Conservation (phyloP, 2,888 invertebrate genomes). For the Diachrysia chrysitis region DNA sequence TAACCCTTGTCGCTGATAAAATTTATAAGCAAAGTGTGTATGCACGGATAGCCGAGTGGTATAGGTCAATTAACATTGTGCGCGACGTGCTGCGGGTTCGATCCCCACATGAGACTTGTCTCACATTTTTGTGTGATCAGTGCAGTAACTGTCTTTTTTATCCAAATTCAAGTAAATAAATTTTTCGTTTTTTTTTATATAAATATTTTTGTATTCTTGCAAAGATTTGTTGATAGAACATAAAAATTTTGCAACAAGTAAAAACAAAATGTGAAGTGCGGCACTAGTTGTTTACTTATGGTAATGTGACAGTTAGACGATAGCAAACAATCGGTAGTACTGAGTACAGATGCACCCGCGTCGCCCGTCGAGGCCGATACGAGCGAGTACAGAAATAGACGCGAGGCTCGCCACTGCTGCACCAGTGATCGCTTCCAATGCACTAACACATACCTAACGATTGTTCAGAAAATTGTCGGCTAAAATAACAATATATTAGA, state of each 20-base stretch:
- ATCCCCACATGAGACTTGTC: too few relatives aligned
- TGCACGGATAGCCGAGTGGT: too few relatives aligned
- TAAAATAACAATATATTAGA: background rate
- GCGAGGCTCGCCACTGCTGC: conserved; percentile 20
- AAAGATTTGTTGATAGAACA: too few relatives aligned
- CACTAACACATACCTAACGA: conserved; percentile 13
- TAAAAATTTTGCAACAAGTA: too few relatives aligned
- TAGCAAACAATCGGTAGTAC: background rate
- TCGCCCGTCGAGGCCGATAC: conserved; percentile 36
- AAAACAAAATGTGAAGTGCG: too few relatives aligned
- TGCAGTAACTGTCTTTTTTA: too few relatives aligned
- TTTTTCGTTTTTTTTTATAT: too few relatives aligned
- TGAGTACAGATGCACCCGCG: conserved; percentile 10
- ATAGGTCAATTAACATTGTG: too few relatives aligned
- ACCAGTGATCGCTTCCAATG: conserved; percentile 15
- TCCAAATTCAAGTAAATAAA: too few relatives aligned
- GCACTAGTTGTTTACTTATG: background rate
- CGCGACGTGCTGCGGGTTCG: too few relatives aligned
- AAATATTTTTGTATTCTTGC: too few relatives aligned
- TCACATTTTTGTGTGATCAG: too few relatives aligned
- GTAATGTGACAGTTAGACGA: background rate
- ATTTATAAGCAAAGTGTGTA: background rate
- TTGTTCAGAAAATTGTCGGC: background rate
- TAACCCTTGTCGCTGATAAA: background rate
- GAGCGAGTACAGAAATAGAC: conserved; percentile 36